Conservation (phyloP, 1,140 invertebrate species). For the Coptotermes formosanus region DNA sequence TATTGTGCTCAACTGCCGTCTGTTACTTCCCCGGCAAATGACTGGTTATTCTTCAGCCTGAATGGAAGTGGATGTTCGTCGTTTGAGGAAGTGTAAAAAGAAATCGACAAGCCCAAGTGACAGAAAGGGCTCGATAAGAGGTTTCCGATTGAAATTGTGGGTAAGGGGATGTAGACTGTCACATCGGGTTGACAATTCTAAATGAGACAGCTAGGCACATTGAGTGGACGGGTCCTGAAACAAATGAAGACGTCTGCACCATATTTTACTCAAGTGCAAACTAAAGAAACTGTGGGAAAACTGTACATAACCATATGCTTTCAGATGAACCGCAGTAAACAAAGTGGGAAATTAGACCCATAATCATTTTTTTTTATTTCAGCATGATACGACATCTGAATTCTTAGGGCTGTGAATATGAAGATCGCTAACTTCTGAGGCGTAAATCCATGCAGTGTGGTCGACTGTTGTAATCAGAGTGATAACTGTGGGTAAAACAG, state of each 20-base stretch:
- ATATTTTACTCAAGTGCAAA: neutral
- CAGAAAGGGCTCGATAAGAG: neutral
- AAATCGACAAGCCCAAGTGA: conserved; percentile 7
- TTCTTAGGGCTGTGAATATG: too few species aligned
- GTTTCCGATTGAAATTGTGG: neutral
- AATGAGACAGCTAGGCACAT: neutral
- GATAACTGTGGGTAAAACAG: too few species aligned
- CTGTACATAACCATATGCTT: neutral
- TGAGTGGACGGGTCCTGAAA: neutral
- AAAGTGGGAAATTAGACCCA: neutral
- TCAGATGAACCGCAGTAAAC: neutral
- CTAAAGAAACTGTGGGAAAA: neutral
- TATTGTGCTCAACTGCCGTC: neutral
- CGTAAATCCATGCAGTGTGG: too few species aligned
- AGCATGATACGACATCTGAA: too few species aligned
- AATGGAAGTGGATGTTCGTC: conserved; percentile 6
- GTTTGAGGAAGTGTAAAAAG: neutral
- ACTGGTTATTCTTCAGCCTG: conserved; percentile 4
- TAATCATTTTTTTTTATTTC: neutral
- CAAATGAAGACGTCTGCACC: neutral
- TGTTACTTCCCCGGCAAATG: conserved; percentile 17
- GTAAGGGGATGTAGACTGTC: neutral
- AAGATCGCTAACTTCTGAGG: too few species aligned
- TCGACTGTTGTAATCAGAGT: too few species aligned
- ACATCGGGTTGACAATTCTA: neutral